phyloP scores from a whole-genome alignment of 2,113 vertebrate genomes.

The Gymnorhina tibicen region DNA sequence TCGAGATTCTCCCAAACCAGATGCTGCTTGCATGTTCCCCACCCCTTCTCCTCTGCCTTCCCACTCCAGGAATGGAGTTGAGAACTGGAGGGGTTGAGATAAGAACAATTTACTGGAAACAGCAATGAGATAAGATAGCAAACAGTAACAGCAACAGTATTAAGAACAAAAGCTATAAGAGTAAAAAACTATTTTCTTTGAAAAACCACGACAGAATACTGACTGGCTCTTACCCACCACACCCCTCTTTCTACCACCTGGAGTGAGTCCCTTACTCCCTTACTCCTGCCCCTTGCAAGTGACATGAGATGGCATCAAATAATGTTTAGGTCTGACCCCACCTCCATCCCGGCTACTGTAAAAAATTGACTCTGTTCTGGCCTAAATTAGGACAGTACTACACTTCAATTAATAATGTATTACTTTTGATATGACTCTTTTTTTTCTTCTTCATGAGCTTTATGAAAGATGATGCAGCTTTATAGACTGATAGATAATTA shows the following conservation, averaged over 20 bases:
- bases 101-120: background rate
- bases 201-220: accelerated
- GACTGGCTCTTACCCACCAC: background rate
- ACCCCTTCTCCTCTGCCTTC: accelerated
- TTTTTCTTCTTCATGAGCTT: background rate
- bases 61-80: no score
- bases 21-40: accelerated
- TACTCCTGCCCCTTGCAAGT: background rate
- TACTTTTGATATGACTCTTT: background rate
- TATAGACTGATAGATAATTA: background rate
- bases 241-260: background rate
- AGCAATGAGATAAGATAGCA: background rate
- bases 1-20: background rate
- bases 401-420: background rate
- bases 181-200: background rate
- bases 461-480: background rate
- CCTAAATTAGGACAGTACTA: background rate
- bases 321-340: background rate
- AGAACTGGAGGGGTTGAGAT: no score
- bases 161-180: background rate
- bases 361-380: background rate
- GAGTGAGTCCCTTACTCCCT: background rate
- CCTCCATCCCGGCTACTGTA: background rate
- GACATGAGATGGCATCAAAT: background rate
- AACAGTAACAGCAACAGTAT: background rate